Conservation (phyloP, 64 coral and sea anemone genomes). For the Anthopleura sola region DNA sequence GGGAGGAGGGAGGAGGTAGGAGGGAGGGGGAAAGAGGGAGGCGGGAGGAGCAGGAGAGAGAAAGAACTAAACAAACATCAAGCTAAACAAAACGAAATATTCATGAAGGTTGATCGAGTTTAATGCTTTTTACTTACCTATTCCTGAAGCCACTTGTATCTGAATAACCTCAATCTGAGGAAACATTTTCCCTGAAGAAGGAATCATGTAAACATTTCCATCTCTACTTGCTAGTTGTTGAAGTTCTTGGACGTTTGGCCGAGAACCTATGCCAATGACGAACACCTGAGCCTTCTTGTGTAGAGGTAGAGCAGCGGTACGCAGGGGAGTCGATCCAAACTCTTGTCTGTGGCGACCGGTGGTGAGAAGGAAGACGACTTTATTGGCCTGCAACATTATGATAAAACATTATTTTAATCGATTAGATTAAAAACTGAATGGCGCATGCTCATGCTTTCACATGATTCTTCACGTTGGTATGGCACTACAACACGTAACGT, state of each 20-base stretch:
- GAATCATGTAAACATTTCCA: constrained; percentile 30
- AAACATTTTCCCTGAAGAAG: constrained; percentile 4
- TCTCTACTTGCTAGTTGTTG: constrained; percentile 4
- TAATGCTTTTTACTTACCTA: constrained; percentile 15
- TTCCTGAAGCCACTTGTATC: constrained; percentile 1
- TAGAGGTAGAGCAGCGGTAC: constrained; percentile 27
- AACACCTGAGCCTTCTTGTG: constrained; percentile 34
- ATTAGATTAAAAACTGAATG: no score
- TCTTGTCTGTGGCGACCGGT: constrained; percentile 21
- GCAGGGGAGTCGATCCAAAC: constrained; percentile 16
- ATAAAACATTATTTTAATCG: not conserved
- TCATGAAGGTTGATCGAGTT: no score
- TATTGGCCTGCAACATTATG: not conserved
- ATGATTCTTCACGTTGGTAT: no score
- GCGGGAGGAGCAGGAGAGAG: no score
- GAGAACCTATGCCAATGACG: constrained; percentile 43
- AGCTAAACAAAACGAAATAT: no score
- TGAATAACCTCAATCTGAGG: constrained; percentile 4
- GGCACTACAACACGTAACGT: no score
- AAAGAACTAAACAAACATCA: no score
- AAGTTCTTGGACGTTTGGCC: constrained; percentile 4
- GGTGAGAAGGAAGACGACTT: constrained; percentile 36
- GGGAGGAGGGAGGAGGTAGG: no score
- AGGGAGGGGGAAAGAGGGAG: no score
- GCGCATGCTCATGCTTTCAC: no score